Base-by-base conservation (phyloP, 2,888 invertebrate species). In the Scelioninae gen. 2 region DNA sequence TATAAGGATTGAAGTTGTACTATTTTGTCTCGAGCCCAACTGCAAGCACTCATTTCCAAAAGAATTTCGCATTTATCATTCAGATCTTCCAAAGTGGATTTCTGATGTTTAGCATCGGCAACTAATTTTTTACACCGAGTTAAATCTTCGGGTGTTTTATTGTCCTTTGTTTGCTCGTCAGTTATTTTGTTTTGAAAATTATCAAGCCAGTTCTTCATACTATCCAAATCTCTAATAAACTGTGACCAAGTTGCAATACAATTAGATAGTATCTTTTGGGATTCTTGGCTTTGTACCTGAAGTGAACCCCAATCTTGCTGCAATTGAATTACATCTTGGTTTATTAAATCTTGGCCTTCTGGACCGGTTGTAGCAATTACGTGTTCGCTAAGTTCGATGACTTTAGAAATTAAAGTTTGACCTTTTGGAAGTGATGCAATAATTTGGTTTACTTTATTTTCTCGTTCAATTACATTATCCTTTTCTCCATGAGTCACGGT, bases 401-500 rank as follows among this genome's bases (percentile, higher is more conserved):
- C 92, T 78, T 91, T 92, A 39, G 92, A 90, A 0, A 96, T 90
- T 33, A 95, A 83, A 1, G 89, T 88, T 81, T 93, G 93, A 52
- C 92, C 94, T 85, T 93, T 91, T 0, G 92, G 89, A 73, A 95
- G 87, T 0, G 91, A 90, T 15, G 88, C 87, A 7, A 90, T 89
- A 50, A 95, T 91, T 77, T 92, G 90, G 55, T 90, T 90, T 19
- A 96, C 90, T 80, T 91, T 93, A 50, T 90, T 90, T 25, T 94
- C 90, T 83, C 95, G 94, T 78, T 92, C 91, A 64, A 92, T 89
- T 0, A 94, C 92, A 58, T 91, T 90, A 52, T 92, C 91, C 78
- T 93, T 92, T 82, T 96, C 96, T 2, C 96, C 96, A 82, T 96
- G 96, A 0, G 94, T 92, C 84, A 96, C 95, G 2, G 94, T 92